Conservation (phyloP, 2,888 invertebrate genomes). For the Trissoscelio sp. region DNA sequence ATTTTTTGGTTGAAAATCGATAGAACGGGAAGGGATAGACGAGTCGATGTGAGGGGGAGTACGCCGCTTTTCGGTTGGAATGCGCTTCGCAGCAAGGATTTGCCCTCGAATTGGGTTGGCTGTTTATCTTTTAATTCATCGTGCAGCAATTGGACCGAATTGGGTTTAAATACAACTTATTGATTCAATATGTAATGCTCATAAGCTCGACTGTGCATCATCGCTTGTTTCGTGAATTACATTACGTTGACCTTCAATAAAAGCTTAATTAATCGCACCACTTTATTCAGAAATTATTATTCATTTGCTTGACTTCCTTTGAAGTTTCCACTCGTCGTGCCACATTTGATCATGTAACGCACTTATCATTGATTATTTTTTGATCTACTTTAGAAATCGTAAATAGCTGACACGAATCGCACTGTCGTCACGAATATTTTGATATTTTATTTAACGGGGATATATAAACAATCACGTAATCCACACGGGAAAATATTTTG, state of each 20-base stretch:
- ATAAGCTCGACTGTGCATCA: conserved; percentile 20
- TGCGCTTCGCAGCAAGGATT: conserved; percentile 12
- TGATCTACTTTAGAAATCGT: conserved; percentile 33
- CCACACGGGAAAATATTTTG: not conserved
- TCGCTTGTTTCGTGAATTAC: conserved; percentile 6
- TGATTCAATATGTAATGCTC: conserved; percentile 26
- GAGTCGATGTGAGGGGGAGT: conserved; percentile 41
- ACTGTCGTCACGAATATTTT: not conserved
- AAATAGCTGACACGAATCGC: conserved; percentile 28
- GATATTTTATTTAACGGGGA: not conserved
- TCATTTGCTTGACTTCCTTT: conserved; percentile 2
- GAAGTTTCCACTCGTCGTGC: not conserved
- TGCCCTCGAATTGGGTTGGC: conserved; percentile 18
- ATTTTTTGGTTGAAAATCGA: conserved; percentile 55
- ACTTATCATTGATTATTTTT: conserved; percentile 32
- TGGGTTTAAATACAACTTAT: conserved; percentile 34
- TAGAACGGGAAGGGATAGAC: conserved; percentile 35
- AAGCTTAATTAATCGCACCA: conserved; percentile 11
- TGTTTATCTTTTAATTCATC: conserved; percentile 27
- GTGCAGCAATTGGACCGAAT: conserved; percentile 37
- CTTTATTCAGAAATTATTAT: conserved; percentile 5
- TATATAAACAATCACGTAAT: not conserved
- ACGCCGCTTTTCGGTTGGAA: conserved; percentile 19
- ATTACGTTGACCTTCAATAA: conserved; percentile 13
- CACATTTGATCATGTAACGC: not conserved